Conservation (phyloP, 2,888 invertebrate genomes). For the Tridacna crocea region DNA sequence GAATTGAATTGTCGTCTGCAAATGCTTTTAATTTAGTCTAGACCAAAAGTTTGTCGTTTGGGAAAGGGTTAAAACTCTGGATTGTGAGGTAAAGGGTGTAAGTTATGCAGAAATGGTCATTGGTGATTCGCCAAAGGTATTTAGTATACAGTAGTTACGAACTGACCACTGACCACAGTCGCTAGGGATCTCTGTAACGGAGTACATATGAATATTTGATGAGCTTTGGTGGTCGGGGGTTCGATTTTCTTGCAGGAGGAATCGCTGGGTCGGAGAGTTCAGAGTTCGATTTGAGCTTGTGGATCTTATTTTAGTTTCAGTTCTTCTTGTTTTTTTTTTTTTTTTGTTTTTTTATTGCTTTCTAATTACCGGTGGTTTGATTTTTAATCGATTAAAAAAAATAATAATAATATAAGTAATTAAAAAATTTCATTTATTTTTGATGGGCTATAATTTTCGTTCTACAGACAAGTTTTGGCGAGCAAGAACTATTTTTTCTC, state of each 20-base stretch:
- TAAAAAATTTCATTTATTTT: neutral
- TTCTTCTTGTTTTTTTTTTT: neutral
- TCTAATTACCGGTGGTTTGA: neutral
- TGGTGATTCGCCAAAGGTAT: slow-evolving; percentile 34
- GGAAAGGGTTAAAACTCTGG: too few relatives aligned
- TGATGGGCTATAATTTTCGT: neutral
- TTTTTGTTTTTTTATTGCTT: neutral
- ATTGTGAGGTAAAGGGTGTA: neutral
- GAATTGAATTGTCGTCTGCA: too few relatives aligned
- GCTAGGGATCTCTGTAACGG: slow-evolving; percentile 22
- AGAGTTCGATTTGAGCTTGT: neutral
- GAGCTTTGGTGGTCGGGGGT: neutral
- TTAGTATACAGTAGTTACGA: slow-evolving; percentile 34
- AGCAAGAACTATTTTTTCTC: too few relatives aligned
- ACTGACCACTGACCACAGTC: slow-evolving; percentile 14
- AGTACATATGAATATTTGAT: slow-evolving; percentile 22
- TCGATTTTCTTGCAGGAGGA: neutral
- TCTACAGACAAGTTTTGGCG: neutral
- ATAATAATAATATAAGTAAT: neutral
- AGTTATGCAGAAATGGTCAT: slow-evolving; percentile 38
- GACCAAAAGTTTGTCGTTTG: too few relatives aligned
- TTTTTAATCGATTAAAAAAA: neutral
- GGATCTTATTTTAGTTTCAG: neutral
- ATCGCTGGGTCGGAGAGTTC: neutral
- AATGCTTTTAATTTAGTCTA: too few relatives aligned